Conservation (phyloP, 1,140 invertebrate species). For the Proales similis region DNA sequence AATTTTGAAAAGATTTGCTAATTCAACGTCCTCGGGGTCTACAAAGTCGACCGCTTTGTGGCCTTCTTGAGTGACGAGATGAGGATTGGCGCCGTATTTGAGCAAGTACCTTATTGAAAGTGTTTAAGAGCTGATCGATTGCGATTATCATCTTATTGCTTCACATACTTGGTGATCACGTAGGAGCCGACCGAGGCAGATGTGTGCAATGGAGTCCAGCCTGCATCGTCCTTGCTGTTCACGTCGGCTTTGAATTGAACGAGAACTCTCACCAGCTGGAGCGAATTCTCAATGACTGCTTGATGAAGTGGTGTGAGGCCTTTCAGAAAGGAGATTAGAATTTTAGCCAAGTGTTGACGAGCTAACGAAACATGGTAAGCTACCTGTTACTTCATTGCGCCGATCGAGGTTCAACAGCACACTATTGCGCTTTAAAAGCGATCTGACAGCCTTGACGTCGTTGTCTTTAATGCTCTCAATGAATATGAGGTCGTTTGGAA, state of each 20-base stretch:
- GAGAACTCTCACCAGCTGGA: conserved; percentile 90
- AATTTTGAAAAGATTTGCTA: neutral
- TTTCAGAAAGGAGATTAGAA: neutral
- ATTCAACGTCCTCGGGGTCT: conserved; percentile 1
- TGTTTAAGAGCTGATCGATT: neutral
- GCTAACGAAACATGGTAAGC: neutral
- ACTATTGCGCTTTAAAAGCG: conserved; percentile 47
- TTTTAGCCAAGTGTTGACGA: neutral
- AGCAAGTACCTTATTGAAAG: conserved; percentile 2
- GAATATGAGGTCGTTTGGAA: conserved; percentile 51
- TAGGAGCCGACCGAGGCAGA: conserved; percentile 19
- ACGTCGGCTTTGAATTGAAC: conserved; percentile 90
- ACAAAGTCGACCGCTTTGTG: conserved; percentile 16
- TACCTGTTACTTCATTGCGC: conserved; percentile 48
- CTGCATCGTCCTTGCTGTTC: conserved; percentile 82
- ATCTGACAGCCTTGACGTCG: conserved; percentile 45
- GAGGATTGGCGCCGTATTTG: conserved; percentile 13
- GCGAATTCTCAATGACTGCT: conserved; percentile 84
- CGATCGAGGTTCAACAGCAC: conserved; percentile 49
- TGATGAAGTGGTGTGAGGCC: conserved; percentile 34
- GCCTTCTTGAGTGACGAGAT: conserved; percentile 6
- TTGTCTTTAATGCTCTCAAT: conserved; percentile 52
- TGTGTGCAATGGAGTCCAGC: conserved; percentile 64
- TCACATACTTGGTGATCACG: conserved; percentile 12
- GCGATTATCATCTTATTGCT: neutral